phyloP scores from a whole-genome alignment of 2,888 invertebrate genomes.

The Andrena minutula region DNA sequence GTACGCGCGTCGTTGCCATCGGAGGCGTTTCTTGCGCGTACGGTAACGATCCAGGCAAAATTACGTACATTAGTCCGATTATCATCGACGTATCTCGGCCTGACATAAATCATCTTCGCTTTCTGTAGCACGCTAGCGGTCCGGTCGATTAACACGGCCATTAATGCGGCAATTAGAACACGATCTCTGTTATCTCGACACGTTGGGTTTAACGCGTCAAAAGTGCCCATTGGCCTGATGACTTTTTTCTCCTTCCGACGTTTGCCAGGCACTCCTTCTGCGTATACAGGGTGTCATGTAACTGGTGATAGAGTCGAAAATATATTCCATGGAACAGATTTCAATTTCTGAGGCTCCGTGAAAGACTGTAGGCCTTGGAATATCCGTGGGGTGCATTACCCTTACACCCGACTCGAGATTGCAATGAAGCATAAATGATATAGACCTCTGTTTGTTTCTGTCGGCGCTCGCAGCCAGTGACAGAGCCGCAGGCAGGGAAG shows the following conservation, averaged over 20 bases:
- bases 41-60: conserved; percentile 16
- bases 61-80: conserved; percentile 14
- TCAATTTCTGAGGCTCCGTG: no score
- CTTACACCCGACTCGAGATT: no score
- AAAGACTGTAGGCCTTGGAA: no score
- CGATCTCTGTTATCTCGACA: conserved; percentile 42
- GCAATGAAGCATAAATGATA: no score
- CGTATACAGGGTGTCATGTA: conserved; percentile 1
- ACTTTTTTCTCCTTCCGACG: conserved; percentile 7
- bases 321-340: no score
- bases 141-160: conserved; percentile 53
- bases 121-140: conserved; percentile 8
- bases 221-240: neutral
- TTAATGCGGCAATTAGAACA: conserved; percentile 58
- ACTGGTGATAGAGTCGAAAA: neutral
- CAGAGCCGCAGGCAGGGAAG: neutral
- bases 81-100: conserved; percentile 24
- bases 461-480: neutral
- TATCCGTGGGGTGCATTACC: no score
- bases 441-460: no score
- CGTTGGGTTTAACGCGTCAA: conserved; percentile 24
- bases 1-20: neutral
- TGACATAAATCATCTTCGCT: conserved; percentile 46
- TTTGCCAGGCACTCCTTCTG: neutral
- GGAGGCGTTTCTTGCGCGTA: conserved; percentile 1